Conservation (phyloP, 2,888 invertebrate species). For the Vanessa cardui region DNA sequence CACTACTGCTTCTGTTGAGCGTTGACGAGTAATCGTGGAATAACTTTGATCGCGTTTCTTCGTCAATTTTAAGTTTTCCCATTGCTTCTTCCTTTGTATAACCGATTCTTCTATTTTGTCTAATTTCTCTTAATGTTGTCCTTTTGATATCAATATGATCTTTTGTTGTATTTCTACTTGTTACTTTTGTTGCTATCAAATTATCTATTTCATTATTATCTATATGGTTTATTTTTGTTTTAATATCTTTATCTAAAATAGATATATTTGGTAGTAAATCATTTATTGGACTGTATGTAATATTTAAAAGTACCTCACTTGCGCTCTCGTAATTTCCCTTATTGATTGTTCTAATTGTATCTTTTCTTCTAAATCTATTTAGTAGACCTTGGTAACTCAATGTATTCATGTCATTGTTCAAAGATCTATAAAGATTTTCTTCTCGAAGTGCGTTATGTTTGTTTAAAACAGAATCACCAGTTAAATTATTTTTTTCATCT, state of each 20-base stretch:
- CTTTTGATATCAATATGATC: not conserved
- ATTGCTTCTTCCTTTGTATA: slow-evolving; percentile 53
- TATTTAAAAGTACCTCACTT: slow-evolving; percentile 34
- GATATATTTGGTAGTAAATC: slow-evolving; percentile 9
- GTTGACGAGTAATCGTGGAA: slow-evolving; percentile 73
- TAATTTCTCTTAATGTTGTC: slow-evolving; percentile 5
- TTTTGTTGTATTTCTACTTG: not conserved
- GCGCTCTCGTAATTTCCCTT: not conserved
- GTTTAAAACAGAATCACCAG: not conserved
- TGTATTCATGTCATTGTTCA: slow-evolving; percentile 17
- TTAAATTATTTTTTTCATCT: not conserved
- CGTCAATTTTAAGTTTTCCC: slow-evolving; percentile 69
- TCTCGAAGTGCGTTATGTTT: slow-evolving; percentile 3
- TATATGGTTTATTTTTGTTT: slow-evolving; percentile 9
- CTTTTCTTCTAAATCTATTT: slow-evolving; percentile 68
- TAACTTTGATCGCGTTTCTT: slow-evolving; percentile 65
- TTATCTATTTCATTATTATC: slow-evolving; percentile 2
- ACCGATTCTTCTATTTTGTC: slow-evolving; percentile 21
- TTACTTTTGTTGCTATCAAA: not conserved
- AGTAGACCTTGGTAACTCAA: slow-evolving; percentile 59
- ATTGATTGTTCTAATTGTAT: slow-evolving; percentile 24
- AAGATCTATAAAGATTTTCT: not conserved
- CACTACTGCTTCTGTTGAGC: slow-evolving; percentile 55
- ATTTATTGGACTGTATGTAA: slow-evolving; percentile 14
- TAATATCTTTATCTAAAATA: slow-evolving; percentile 10